Percentiles rank a stretch among this genome's conserved stretches.
Conservation (phyloP, 2,888 invertebrate species). For the Ethmia dodecea region DNA sequence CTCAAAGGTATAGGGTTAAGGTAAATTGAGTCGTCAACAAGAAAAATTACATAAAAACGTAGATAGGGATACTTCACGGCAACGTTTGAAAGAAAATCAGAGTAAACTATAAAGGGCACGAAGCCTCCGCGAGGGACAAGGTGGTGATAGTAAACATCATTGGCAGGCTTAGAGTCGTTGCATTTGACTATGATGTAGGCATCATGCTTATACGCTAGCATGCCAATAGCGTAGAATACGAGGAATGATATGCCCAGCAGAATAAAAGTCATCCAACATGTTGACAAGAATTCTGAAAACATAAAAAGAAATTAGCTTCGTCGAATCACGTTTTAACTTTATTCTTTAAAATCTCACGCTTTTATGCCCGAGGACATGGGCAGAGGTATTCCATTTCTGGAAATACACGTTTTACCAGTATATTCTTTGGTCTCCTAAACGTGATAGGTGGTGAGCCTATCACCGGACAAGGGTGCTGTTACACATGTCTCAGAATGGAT, state of each 20-base stretch:
- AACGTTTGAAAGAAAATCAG: conserved; percentile 47
- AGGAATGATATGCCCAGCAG: conserved; percentile 53
- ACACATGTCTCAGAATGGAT: too few species aligned
- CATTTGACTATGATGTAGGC: conserved; percentile 40
- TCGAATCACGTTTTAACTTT: too few species aligned
- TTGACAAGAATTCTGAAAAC: conserved; percentile 59
- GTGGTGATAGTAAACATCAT: conserved; percentile 51
- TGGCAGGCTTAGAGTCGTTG: conserved; percentile 39
- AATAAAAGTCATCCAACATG: conserved; percentile 62
- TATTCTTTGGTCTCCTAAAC: too few species aligned
- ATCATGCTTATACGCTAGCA: conserved; percentile 44
- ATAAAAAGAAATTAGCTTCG: too few species aligned
- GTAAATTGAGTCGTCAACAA: conserved; percentile 53
- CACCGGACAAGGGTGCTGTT: too few species aligned
- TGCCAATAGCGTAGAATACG: conserved; percentile 49
- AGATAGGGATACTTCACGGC: conserved; percentile 45
- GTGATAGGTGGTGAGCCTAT: too few species aligned
- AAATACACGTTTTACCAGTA: too few species aligned
- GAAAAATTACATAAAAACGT: conserved; percentile 46
- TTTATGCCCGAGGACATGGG: too few species aligned
- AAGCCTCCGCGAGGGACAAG: conserved; percentile 37
- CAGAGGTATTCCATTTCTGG: too few species aligned
- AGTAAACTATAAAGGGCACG: conserved; percentile 36
- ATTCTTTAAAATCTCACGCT: too few species aligned
- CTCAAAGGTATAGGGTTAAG: conserved; percentile 33